phyloP scores from a whole-genome alignment of 2,888 invertebrate species.

The Aromia moschata region DNA sequence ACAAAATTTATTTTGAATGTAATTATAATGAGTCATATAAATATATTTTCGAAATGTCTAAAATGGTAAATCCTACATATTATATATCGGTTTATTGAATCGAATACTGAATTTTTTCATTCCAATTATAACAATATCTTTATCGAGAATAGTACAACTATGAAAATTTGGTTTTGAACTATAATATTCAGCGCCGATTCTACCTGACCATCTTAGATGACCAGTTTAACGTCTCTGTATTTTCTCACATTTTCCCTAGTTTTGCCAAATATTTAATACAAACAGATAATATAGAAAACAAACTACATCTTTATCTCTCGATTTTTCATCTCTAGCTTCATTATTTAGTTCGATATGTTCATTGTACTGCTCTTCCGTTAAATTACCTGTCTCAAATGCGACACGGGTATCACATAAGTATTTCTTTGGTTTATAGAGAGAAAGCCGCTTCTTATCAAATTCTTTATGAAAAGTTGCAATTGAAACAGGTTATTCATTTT shows the following conservation, averaged over 20 bases:
- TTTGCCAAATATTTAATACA: too few relatives aligned
- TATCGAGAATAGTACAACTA: slow-evolving; percentile 34
- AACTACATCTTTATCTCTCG: background rate
- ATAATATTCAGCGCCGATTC: slow-evolving; percentile 29
- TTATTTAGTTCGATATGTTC: background rate
- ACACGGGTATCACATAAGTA: background rate
- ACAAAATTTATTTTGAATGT: slow-evolving; percentile 31
- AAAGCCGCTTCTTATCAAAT: background rate
- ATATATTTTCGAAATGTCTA: slow-evolving; percentile 40
- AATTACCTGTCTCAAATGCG: background rate
- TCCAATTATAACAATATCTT: slow-evolving; percentile 31
- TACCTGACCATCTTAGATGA: slow-evolving; percentile 25
- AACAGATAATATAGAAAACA: too few relatives aligned
- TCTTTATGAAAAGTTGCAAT: background rate
- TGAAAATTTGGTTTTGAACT: slow-evolving; percentile 39
- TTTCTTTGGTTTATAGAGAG: background rate
- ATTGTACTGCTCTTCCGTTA: background rate
- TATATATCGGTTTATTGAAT: slow-evolving; percentile 39
- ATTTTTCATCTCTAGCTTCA: background rate
- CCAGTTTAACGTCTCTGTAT: slow-evolving; percentile 26
- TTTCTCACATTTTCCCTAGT: slow-evolving; percentile 25
- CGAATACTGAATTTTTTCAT: slow-evolving; percentile 19
- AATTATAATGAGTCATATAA: slow-evolving; percentile 43
- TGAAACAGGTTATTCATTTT: background rate
- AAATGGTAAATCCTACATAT: slow-evolving; percentile 29